Evolutionary conservation across 2,888 invertebrate species (phyloP).

Genomic region (Chrysolina americana): DNA sequence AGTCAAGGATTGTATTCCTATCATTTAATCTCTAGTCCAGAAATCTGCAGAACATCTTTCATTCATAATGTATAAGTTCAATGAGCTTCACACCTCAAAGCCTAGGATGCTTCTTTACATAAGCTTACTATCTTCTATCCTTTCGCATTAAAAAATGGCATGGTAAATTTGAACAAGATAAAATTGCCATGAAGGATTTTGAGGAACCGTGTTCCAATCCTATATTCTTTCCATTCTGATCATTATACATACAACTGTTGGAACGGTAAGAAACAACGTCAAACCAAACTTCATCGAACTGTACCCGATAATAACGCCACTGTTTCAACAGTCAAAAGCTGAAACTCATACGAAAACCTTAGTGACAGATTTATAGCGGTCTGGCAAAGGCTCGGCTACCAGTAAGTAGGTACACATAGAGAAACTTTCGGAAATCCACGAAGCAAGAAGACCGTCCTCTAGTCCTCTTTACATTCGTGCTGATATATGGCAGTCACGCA

Average conservation of each 20-base stretch:
- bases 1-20: no score
- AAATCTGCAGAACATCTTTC: no score
- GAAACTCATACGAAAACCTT: constrained; percentile 53
- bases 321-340: constrained; percentile 50
- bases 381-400: constrained; percentile 33
- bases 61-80: no score
- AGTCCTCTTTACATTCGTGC: constrained; percentile 47
- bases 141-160: no score
- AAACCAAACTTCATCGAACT: not conserved
- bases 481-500: constrained; percentile 51
- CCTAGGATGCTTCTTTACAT: no score
- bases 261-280: no score
- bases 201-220: not conserved
- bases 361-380: constrained; percentile 57
- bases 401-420: constrained; percentile 43
- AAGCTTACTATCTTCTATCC: no score
- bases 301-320: constrained; percentile 3
- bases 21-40: no score
- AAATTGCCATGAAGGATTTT: no score
- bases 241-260: no score
- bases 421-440: constrained; percentile 43
- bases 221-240: not conserved
- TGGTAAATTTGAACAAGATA: no score
- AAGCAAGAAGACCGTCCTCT: constrained; percentile 43
- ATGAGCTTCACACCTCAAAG: no score